Conservation (phyloP, 2,888 invertebrate genomes). For the Catocala fraxini region DNA sequence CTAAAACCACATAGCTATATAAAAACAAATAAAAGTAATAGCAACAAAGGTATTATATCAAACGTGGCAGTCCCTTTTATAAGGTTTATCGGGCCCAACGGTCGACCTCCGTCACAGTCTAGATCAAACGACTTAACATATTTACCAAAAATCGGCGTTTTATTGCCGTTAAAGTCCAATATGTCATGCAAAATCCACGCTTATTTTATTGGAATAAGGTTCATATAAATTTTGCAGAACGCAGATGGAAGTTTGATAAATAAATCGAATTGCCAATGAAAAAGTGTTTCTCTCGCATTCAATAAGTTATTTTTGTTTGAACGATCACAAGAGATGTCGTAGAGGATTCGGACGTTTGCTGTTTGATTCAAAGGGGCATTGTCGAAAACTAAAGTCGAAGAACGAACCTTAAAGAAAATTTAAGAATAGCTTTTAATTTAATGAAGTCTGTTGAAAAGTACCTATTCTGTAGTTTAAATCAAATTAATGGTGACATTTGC, state of each 20-base stretch:
- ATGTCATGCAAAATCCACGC: slow-evolving; percentile 18
- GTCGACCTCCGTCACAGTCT: slow-evolving; percentile 52
- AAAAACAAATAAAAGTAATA: slow-evolving; percentile 43
- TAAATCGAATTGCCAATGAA: slow-evolving; percentile 52
- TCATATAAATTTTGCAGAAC: background rate
- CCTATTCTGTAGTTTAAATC: no score
- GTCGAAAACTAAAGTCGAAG: slow-evolving; percentile 13
- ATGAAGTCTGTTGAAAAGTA: slow-evolving; percentile 4
- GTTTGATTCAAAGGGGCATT: slow-evolving; percentile 31
- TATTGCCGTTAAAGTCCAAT: background rate
- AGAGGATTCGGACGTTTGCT: slow-evolving; percentile 29
- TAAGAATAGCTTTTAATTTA: slow-evolving; percentile 13
- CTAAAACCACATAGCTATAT: slow-evolving; percentile 30
- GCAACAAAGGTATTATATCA: slow-evolving; percentile 48
- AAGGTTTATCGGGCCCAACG: slow-evolving; percentile 50
- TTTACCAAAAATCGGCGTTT: slow-evolving; percentile 38
- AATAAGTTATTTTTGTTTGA: slow-evolving; percentile 56
- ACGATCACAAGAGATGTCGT: slow-evolving; percentile 37
- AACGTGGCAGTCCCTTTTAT: slow-evolving; percentile 41
- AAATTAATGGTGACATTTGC: background rate
- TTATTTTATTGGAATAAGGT: slow-evolving; percentile 11
- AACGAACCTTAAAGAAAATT: slow-evolving; percentile 9
- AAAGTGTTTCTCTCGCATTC: slow-evolving; percentile 49
- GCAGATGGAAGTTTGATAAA: slow-evolving; percentile 22
- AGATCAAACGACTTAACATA: slow-evolving; percentile 57